A percentile compares a stretch with the other conserved stretches of the same genome.
phyloP scores from a whole-genome alignment of 2,888 invertebrate genomes.

The Frankliniella fusca region DNA sequence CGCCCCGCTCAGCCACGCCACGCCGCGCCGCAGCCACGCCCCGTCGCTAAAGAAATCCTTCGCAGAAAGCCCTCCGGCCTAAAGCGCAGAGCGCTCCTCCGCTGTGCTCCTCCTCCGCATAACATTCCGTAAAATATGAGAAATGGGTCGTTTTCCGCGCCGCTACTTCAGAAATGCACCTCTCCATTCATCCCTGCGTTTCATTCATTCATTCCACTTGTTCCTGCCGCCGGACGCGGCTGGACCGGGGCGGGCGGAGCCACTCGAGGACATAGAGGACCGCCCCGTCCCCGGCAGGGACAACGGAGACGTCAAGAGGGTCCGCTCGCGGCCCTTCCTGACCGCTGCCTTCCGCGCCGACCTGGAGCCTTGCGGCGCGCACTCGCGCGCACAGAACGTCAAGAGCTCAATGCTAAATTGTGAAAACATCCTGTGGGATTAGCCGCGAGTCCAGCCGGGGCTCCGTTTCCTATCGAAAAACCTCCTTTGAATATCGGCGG shows the following conservation, averaged over 20 bases:
- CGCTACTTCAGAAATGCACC: not conserved
- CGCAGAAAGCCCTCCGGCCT: too few species aligned
- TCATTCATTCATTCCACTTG: slow-evolving; percentile 6
- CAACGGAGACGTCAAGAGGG: slow-evolving; percentile 14
- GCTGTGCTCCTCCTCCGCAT: not conserved
- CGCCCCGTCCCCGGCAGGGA: not conserved
- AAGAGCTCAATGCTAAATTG: slow-evolving; percentile 13
- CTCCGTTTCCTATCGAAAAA: too few species aligned
- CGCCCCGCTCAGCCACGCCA: not conserved
- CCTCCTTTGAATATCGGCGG: too few species aligned
- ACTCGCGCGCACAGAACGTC: not conserved
- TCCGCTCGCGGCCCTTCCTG: not conserved
- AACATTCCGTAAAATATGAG: slow-evolving; percentile 20
- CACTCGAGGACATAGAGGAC: not conserved
- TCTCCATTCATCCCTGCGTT: not conserved
- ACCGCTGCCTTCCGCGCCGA: too few species aligned
- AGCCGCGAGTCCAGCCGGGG: not conserved
- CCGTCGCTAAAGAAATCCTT: not conserved
- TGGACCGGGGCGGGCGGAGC: not conserved
- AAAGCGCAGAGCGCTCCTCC: not conserved
- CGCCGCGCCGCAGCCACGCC: not conserved
- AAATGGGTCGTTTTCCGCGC: slow-evolving; percentile 21
- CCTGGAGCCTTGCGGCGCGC: not conserved
- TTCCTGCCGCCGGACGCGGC: not conserved
- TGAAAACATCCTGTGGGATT: slow-evolving; percentile 19